Conservation (phyloP, 2,113 vertebrate species). For the Trogon surrucura region DNA sequence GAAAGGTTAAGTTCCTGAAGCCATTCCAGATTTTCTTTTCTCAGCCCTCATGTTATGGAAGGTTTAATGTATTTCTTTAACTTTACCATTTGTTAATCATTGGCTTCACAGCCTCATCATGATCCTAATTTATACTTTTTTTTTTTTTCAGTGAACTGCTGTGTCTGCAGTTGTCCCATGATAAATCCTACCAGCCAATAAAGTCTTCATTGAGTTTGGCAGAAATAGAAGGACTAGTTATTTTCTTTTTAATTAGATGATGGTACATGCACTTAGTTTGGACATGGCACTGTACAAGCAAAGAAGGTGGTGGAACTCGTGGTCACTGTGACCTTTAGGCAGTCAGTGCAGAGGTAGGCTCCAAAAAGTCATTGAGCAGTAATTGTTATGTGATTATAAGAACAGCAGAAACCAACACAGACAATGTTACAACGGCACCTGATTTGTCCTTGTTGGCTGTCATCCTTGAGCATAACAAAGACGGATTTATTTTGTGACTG, state of each 20-base stretch:
- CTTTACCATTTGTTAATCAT: neutral
- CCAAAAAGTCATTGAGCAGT: neutral
- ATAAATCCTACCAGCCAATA: neutral
- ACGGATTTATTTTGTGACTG: neutral
- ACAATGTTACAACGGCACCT: neutral
- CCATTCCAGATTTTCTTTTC: neutral
- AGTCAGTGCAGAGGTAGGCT: neutral
- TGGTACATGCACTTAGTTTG: fast-evolving
- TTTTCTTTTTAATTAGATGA: neutral
- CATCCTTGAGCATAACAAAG: neutral
- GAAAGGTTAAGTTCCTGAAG: neutral
- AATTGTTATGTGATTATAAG: neutral
- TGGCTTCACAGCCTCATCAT: neutral
- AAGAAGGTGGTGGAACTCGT: neutral
- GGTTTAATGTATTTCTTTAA: neutral
- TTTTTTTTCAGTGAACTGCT: neutral
- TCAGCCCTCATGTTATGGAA: neutral
- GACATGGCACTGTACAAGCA: neutral
- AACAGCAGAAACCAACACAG: neutral
- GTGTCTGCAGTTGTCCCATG: neutral
- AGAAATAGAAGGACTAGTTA: neutral
- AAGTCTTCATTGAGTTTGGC: neutral
- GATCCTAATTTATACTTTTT: neutral
- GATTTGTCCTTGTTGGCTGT: neutral
- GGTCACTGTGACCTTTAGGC: neutral